Base-by-base conservation (phyloP, 2,888 invertebrate genomes). In the Diarsia mendica region DNA sequence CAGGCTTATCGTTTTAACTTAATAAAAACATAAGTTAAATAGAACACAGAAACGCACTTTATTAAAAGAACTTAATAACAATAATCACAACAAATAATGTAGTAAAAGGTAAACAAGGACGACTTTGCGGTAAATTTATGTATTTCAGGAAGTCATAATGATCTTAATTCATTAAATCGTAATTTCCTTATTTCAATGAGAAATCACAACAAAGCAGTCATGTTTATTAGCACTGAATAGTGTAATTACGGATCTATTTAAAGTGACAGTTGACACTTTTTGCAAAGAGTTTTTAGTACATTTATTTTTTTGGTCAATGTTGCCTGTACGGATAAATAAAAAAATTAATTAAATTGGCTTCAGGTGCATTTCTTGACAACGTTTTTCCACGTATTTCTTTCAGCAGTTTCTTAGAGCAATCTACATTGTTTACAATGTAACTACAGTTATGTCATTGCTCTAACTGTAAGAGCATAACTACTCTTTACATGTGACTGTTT, bases 121-220 rank as follows among this genome's bases (percentile, higher is more conserved):
- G 33, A 18, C 23, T 64, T 72, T 67, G 61, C 48, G 55, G 46
- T 58, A 13, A 72, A 48, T 64, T 58, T 71, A 79, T 68, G 20
- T 69, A 53, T 49, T 71, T 64, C 72, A 80, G 84, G 69, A 80
- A 80, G 63, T 39, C 53, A 51, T 39, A 75, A 13, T 44, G 44
- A 68, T 66, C 28, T 77, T 70, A 75, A 75, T 64, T 74, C n/a
- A 71, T 67, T 72, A 51, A 65, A 73, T 49, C 49, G 46, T 49
- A 48, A 73, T 83, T 86, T 86, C 84, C 86, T 86, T 39, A 58
- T 75, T 72, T 70, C 74, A 72, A 71, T 75, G 75, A 71, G n/a
- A 72, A 72, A 61, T 79, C 46, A 68, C 72, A 72, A 70, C 48
- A 66, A 78, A 67, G 33, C 48, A 49, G 53, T 61, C 46, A 63